phyloP scores from a whole-genome alignment of 2,797 vertebrate species.

The Aselliscus stoliczkanus region DNA sequence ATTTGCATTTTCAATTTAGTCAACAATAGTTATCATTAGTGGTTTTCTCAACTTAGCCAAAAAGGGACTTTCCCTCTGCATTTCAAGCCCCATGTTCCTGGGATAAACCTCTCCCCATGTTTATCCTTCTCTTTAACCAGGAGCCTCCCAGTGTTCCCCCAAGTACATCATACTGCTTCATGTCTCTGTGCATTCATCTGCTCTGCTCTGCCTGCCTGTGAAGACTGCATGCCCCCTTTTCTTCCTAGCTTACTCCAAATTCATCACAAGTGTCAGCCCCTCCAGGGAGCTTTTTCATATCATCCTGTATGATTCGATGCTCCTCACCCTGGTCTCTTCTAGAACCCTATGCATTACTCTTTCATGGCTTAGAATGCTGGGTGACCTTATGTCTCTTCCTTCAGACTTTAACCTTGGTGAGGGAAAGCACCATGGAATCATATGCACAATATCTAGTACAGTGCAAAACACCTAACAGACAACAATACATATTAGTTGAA shows the following conservation, averaged over 20 bases:
- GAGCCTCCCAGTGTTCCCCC: too few species aligned
- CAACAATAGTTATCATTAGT: not conserved
- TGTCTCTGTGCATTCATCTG: not conserved
- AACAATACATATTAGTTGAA: not conserved
- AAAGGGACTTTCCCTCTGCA: not conserved
- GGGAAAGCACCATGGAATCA: not conserved
- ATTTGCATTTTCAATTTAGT: not conserved
- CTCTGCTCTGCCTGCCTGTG: not conserved
- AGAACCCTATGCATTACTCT: not conserved
- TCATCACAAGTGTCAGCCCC: not conserved
- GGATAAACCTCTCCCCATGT: not conserved
- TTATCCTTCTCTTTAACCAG: not conserved
- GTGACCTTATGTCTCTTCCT: not conserved
- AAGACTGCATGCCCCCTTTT: not conserved
- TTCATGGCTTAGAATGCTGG: not conserved
- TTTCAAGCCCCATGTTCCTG: not conserved
- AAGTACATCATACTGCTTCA: not conserved
- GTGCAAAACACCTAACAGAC: not conserved
- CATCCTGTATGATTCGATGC: not conserved
- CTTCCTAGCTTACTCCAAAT: not conserved
- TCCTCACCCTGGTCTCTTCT: not conserved
- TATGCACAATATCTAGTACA: too few species aligned
- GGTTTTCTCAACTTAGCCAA: not conserved
- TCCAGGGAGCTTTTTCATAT: not conserved
- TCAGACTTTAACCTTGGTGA: not conserved